Evolutionary conservation across 23 tunicate genomes (phyloP).

Genomic region (Trididemnum miniatum): DNA sequence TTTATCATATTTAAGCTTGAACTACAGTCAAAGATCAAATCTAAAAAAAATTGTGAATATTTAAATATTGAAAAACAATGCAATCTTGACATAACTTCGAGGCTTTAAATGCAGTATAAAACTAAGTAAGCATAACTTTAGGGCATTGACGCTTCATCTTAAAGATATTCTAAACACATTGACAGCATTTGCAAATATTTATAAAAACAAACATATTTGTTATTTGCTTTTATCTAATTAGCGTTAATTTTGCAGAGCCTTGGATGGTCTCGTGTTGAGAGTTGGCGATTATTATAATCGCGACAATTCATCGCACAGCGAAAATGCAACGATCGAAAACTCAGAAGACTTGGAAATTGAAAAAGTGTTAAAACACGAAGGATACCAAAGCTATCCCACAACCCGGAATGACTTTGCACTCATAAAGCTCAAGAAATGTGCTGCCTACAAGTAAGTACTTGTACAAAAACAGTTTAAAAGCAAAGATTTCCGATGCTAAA

Average conservation of each 20-base stretch:
- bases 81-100: no score
- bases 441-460: not conserved
- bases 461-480: no score
- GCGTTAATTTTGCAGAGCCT: slow-evolving; percentile 6
- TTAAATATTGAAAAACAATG: no score
- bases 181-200: no score
- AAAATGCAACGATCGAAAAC: not conserved
- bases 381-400: not conserved
- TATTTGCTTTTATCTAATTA: no score
- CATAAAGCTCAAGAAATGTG: slow-evolving; percentile 12
- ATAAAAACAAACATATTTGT: no score
- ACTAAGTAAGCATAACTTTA: no score
- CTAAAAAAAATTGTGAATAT: no score
- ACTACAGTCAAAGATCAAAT: not conserved
- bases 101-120: no score
- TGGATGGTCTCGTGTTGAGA: not conserved
- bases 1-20: not conserved
- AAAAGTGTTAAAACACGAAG: not conserved
- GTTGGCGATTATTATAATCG: slow-evolving; percentile 35
- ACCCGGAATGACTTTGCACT: slow-evolving; percentile 20
- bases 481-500: not conserved
- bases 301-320: not conserved
- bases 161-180: no score
- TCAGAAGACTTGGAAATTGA: slow-evolving; percentile 18
- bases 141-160: no score